Percentiles rank a stretch among this genome's conserved stretches.
These are phyloP conservation scores for Hapalemur alaotrensis DNA, from an alignment of 2,797 vertebrate species.

Conservation along the genomic window DNA sequence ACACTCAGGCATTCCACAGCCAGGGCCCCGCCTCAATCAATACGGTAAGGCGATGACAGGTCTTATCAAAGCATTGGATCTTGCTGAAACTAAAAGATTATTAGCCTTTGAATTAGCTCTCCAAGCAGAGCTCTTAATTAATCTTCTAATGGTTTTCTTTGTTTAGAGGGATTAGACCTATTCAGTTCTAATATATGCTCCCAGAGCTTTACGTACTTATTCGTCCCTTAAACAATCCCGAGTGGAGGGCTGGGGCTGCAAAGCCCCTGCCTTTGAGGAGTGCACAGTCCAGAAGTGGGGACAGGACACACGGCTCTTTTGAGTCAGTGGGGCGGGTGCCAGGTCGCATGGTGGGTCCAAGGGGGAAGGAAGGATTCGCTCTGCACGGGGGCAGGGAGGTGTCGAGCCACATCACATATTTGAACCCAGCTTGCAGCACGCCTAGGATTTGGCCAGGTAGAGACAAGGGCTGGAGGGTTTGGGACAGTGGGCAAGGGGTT, in stretches of 20 bases:
- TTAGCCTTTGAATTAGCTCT: conserved; percentile 46
- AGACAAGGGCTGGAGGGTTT: neutral
- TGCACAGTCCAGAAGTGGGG: neutral
- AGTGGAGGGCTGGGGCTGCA: neutral
- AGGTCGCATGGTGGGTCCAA: neutral
- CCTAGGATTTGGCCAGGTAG: neutral
- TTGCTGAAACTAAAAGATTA: conserved; percentile 62
- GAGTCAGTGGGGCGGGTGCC: neutral
- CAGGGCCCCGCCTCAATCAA: conserved; percentile 18
- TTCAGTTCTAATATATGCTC: neutral
- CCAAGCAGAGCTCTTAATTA: conserved; percentile 47
- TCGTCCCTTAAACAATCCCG: neutral
- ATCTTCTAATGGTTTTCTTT: conserved; percentile 68
- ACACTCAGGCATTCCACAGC: conserved; percentile 30
- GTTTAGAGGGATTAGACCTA: conserved; percentile 24
- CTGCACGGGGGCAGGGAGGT: neutral
- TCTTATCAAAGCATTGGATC: conserved; percentile 53
- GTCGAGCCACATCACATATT: neutral
- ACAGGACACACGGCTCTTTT: neutral
- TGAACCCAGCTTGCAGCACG: neutral
- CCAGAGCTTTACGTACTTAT: neutral
- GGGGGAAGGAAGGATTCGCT: neutral
- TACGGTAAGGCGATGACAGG: neutral
- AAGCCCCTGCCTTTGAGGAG: neutral
- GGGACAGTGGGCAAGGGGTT: neutral